Percentiles rank a stretch among this genome's conserved stretches.
Conservation (phyloP, 2,113 vertebrate species). For the Tonatia bakeri region DNA sequence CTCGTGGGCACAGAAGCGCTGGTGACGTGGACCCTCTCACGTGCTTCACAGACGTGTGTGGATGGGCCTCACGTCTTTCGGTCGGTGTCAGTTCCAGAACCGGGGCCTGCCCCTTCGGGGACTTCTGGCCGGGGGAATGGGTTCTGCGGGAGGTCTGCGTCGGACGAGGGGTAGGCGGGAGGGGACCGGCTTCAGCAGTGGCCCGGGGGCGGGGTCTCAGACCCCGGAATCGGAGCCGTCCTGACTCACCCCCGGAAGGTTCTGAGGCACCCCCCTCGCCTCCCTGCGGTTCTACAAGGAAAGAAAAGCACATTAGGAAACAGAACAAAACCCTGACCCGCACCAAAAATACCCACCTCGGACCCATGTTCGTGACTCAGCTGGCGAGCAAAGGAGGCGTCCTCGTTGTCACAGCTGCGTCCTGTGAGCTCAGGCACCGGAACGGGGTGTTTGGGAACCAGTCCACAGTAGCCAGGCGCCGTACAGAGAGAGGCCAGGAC, state of each 20-base stretch:
- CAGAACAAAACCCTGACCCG: conserved; percentile 17
- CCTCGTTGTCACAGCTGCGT: neutral
- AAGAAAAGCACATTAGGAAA: neutral
- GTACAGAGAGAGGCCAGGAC: neutral
- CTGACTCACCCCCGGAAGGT: neutral
- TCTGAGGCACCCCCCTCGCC: neutral
- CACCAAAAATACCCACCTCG: conserved; percentile 4
- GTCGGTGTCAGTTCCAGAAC: neutral
- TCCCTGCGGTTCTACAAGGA: neutral
- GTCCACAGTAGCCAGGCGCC: neutral
- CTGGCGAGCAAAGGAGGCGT: neutral
- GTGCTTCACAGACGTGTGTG: neutral
- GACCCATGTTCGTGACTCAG: neutral
- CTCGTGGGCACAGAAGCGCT: fast-evolving
- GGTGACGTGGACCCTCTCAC: neutral
- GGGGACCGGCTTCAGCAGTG: neutral
- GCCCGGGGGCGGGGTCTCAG: fast-evolving
- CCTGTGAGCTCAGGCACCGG: neutral
- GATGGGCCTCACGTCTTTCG: neutral
- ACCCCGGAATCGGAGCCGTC: neutral
- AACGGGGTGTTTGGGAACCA: neutral
- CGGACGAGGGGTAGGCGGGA: fast-evolving
- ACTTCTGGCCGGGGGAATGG: neutral
- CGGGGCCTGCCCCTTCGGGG: fast-evolving
- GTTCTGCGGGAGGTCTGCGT: neutral